phyloP scores from a whole-genome alignment of 2,797 vertebrate genomes.

The Poecilia picta region DNA sequence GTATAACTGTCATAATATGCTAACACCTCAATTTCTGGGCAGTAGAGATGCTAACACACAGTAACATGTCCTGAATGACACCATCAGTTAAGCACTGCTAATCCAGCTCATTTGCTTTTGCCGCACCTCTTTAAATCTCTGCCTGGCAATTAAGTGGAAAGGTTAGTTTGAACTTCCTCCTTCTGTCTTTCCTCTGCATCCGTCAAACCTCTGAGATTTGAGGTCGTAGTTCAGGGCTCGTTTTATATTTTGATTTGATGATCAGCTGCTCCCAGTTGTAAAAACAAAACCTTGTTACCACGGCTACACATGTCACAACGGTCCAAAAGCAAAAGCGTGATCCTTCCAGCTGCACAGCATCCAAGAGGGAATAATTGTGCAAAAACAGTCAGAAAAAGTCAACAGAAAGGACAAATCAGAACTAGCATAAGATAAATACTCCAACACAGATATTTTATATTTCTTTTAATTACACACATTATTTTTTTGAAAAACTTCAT shows the following conservation, averaged over 20 bases:
- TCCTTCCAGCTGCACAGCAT: background rate
- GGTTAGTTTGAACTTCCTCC: background rate
- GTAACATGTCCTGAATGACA: too few relatives aligned
- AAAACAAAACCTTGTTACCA: too few relatives aligned
- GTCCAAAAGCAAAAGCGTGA: background rate
- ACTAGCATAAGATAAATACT: too few relatives aligned
- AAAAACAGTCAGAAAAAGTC: background rate
- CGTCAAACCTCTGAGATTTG: background rate
- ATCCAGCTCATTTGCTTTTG: background rate
- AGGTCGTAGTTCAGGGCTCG: background rate
- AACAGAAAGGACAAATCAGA: background rate
- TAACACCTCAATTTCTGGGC: too few relatives aligned
- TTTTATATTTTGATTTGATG: background rate
- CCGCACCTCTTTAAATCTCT: background rate
- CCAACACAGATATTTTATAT: background rate
- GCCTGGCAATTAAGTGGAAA: background rate
- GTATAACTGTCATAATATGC: too few relatives aligned
- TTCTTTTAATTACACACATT: background rate
- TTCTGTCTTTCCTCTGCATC: background rate
- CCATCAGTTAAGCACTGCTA: background rate
- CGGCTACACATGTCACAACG: too few relatives aligned
- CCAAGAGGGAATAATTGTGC: background rate
- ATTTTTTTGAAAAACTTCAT: background rate
- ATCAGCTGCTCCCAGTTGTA: too few relatives aligned
- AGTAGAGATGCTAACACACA: too few relatives aligned